Base-by-base conservation (phyloP, 2,113 vertebrate genomes). In the Melierax canorus region DNA sequence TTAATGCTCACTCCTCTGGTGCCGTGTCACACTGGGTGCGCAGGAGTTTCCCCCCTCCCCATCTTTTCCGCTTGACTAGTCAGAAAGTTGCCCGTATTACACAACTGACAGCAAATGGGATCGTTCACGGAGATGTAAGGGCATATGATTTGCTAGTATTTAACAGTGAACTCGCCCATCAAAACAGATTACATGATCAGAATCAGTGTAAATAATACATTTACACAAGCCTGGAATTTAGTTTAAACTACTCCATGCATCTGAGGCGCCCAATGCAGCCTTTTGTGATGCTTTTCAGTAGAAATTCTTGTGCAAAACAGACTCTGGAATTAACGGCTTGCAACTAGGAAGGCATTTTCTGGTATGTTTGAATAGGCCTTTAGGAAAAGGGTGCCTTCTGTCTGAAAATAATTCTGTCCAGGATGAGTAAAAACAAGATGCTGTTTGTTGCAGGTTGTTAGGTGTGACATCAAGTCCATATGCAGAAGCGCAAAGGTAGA, bases 61-160 rank as follows among this genome's bases (percentile, higher is more conserved):
- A 41, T 97, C 97, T 97, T 98, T 98, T 97, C 97, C 88, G 96
- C 98, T 97, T 98, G 97, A 92, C 95, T 97, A 92, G 95, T 93
- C 93, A 95, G 95, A 95, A 97, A 97, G 96, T 97, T 98, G 96
- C 98, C 93, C 74, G 0, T 53, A 71, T 94, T 94, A 94, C 69
- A 92, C 88, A 88, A 85, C 93, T 97, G 95, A 93, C 96, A 97
- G 96, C 94, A 97, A 97, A 98, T 86, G 95, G 96, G 98, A 97
- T 97, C 94, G 80, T 98, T 98, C 96, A 92, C 72, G 86, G 94
- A 95, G 96, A 97, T 97, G 92, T 93, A 97, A 97, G 94, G 96
- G 94, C 97, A 97, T 92, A 63, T 58, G 71, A 86, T 79, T 90
- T 76, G 93, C 93, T 92, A 96, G 95, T 96, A 98, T 98, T 98